Base-by-base conservation (phyloP, 2,797 vertebrate species). In the Epinephelus coioides region DNA sequence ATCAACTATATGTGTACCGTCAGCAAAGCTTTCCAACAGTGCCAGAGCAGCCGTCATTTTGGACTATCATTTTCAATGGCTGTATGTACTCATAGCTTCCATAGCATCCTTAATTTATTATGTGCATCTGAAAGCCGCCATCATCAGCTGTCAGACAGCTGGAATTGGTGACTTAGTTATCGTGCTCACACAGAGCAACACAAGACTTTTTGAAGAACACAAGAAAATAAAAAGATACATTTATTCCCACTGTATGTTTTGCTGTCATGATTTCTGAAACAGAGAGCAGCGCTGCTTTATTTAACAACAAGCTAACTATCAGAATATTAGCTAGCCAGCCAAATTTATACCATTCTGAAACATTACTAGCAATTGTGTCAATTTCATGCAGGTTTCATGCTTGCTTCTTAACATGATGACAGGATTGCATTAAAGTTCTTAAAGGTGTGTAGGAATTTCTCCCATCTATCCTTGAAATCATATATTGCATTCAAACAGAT, bases 21-120 rank as follows among this genome's bases (percentile, higher is more conserved):
- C 38, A 2, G 63, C 63, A 59, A 30, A 18, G 53, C 43, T 25
- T 64, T 73, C 21, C 44, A 57, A 57, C 44, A n/a, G 63, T 27
- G 47, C 21, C 46, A 27, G 47, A 62, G 21, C 47, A 62, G 50
- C 57, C 12, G 1, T 34, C 60, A 38, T 49, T 47, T 56, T 64
- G 14, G 13, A 21, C 64, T 60, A 34, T 11, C 0, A 17, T 54
- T 61, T 30, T 6, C 17, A 19, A 18, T 14, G 53, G n/a, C 21
- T 15, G 51, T 57, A 14, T 15, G 44, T 56, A 17, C 30, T 38
- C 30, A 21, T 21, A 13, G 60, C 60, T 55, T n/a, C n/a, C 21
- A 23, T 13, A 73, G 23, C 44, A 15, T 49, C 15, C 43, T 49
- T 17, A 9, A 9, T 51, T 46, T 8, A 55, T 55, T 57, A 64